Base-by-base conservation (phyloP, 2,797 vertebrate genomes). In the Bucorvus abyssinicus region DNA sequence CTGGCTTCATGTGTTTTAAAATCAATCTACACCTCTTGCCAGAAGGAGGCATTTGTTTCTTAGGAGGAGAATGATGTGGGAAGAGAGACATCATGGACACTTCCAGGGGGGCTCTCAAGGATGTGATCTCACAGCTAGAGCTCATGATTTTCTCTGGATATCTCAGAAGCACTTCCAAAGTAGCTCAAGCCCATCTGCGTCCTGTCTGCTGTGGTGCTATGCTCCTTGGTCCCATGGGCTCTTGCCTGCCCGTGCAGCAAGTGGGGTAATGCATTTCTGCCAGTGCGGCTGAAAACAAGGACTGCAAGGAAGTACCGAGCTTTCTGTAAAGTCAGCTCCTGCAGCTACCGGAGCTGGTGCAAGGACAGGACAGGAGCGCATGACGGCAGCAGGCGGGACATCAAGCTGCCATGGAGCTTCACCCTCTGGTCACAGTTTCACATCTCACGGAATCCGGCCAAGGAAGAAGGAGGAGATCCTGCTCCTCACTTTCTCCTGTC, bases 11-110 rank as follows among this genome's bases (percentile, higher is more conserved):
- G 29, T 75, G 74, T 49, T 94, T 77, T 68, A 42, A 89, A 94
- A 94, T 84, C 80, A 67, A 70, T 82, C 68, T 67, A 57, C 44
- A 56, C 44, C 50, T 95, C 87, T 44, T 79, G 85, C 65, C 79
- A 65, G 75, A 87, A 78, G 79, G 49, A 86, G 61, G 76, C 34
- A 40, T 91, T 61, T 92, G 83, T 84, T 86, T 81, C 75, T 47
- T 36, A 69, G 65, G 74, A 90, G 83, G 19, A 83, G 65, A 93
- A 60, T 18, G 81, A 89, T 67, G 50, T 42, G 70, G 63, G 75
- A 87, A 92, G 47, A 85, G 30, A 84, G 40, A 68, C 49, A 22
- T 12, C 0, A 0, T 49, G 67, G 76, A 26, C 12, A 7, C 16
- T 42, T 73, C 22, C 49, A 44, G 42, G 44, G 49, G 20, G 18